Evolutionary conservation across 1,140 invertebrate genomes (phyloP).

Genomic region (Marisa cornuarietis): DNA sequence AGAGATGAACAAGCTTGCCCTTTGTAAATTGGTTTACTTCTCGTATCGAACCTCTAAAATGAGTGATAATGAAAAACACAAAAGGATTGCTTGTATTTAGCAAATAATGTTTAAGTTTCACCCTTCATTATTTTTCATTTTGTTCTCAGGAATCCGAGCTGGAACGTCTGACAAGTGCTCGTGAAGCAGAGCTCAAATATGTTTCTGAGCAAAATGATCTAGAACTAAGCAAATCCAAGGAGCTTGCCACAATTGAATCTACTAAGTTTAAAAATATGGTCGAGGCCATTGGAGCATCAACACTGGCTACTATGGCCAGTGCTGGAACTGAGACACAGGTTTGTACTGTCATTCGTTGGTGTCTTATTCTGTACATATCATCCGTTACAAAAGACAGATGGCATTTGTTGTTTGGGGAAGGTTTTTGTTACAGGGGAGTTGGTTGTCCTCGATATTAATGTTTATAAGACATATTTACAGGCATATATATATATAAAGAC

Average conservation of each 20-base stretch:
- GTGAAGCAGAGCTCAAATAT: slow-evolving; percentile 68
- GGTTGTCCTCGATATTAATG: too few relatives aligned
- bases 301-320: slow-evolving; percentile 66
- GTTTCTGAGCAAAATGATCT: slow-evolving; percentile 67
- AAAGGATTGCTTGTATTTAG: neutral
- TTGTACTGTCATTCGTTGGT: neutral
- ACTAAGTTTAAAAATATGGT: slow-evolving; percentile 68
- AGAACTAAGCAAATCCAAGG: slow-evolving; percentile 64
- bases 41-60: neutral
- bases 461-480: too few relatives aligned
- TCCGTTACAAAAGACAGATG: too few relatives aligned
- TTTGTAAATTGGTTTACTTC: neutral
- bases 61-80: neutral
- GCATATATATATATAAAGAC: too few relatives aligned
- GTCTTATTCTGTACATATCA: too few relatives aligned
- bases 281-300: slow-evolving; percentile 66
- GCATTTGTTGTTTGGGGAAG: too few relatives aligned
- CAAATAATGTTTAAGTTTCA: neutral
- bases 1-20: neutral
- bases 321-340: slow-evolving; percentile 68
- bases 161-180: slow-evolving; percentile 64
- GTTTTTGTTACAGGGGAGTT: too few relatives aligned
- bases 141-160: slow-evolving; percentile 63
- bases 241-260: slow-evolving; percentile 66
- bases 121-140: neutral